A percentile compares a stretch with the other conserved stretches of the same genome.
These are phyloP conservation scores for Scelioninae gen. 2 DNA, from an alignment of 2,888 invertebrate genomes.

Conservation along the genomic window DNA sequence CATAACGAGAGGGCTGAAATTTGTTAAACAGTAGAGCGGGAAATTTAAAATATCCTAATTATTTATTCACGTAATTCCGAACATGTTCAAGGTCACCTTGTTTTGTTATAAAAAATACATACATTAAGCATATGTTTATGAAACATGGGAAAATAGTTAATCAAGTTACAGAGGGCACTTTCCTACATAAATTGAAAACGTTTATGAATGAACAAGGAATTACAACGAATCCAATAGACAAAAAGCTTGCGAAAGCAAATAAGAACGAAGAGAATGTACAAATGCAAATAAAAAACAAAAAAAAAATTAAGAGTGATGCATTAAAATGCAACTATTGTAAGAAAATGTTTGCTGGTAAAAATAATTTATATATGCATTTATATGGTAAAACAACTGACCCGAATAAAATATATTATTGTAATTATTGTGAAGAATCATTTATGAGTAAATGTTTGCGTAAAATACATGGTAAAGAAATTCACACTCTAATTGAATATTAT, in stretches of 20 bases:
- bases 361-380: neutral
- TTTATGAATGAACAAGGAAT: neutral
- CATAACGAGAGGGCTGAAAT: conserved; percentile 14
- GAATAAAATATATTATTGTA: neutral
- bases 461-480: neutral
- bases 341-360: neutral
- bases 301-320: no score
- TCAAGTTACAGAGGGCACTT: no score
- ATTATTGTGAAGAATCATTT: neutral
- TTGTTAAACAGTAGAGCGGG: conserved; percentile 10
- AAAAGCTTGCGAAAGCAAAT: no score
- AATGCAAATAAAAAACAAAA: no score
- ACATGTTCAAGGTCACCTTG: no score
- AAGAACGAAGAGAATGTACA: no score
- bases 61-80: neutral
- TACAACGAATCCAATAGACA: neutral
- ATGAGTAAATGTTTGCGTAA: neutral
- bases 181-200: neutral
- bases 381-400: neutral
- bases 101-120: no score
- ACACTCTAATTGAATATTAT: neutral
- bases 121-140: neutral
- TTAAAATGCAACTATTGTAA: conserved; percentile 7
- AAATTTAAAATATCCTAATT: neutral
- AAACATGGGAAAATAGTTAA: neutral